Evolutionary conservation across 2,888 invertebrate species (phyloP).

Genomic region (Amorpha juglandis): DNA sequence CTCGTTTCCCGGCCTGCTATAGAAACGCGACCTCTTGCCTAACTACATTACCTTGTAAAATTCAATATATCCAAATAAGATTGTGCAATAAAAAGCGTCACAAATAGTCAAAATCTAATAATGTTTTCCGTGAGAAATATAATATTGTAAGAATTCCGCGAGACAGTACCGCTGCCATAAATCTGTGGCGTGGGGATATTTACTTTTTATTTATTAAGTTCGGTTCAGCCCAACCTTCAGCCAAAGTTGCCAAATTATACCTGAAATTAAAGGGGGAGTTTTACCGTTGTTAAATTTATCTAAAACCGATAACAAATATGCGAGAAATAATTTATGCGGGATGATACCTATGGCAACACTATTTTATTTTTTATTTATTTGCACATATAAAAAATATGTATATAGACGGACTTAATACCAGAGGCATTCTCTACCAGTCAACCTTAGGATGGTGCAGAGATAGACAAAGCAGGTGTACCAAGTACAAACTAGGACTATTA

Average conservation of each 20-base stretch:
- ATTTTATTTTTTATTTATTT: no score
- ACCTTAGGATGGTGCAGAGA: no score
- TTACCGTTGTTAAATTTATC: neutral
- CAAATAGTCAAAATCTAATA: constrained; percentile 31
- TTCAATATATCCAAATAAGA: constrained; percentile 10
- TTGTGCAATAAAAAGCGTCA: constrained; percentile 20
- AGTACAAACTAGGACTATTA: no score
- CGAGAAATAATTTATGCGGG: no score
- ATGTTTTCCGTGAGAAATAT: constrained; percentile 30
- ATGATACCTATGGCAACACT: no score
- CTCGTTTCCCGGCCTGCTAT: no score
- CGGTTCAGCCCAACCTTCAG: constrained; percentile 21
- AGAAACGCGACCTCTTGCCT: no score
- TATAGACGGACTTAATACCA: no score
- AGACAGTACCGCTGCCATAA: constrained; percentile 30
- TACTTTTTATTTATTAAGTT: constrained; percentile 40
- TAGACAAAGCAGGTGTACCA: no score
- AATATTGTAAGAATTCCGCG: constrained; percentile 28
- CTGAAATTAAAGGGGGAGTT: constrained; percentile 28
- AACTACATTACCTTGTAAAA: neutral
- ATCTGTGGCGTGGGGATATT: constrained; percentile 36
- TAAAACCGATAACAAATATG: no score
- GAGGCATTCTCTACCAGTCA: no score
- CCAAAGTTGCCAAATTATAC: constrained; percentile 25
- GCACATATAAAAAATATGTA: no score